Conservation (phyloP, 2,797 vertebrate species). For the Etheostoma nigrum region DNA sequence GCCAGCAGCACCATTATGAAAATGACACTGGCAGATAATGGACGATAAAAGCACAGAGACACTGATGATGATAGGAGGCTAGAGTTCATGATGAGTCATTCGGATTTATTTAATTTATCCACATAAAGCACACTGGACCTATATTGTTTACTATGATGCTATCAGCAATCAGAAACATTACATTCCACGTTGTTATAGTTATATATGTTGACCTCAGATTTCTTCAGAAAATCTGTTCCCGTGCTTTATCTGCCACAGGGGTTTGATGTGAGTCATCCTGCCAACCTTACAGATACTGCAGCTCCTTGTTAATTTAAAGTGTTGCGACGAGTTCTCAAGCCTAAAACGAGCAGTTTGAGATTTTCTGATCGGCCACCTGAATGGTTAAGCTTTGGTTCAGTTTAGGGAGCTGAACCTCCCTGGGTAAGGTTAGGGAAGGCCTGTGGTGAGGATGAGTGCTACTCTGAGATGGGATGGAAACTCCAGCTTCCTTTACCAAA, state of each 20-base stretch:
- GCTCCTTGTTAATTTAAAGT: too few relatives aligned
- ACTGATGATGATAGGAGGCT: conserved; percentile 1
- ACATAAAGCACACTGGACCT: not conserved
- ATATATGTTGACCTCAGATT: too few relatives aligned
- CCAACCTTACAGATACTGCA: not conserved
- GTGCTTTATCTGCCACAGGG: not conserved
- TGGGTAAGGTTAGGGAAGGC: too few relatives aligned
- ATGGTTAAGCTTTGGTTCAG: not conserved
- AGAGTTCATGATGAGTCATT: conserved; percentile 29
- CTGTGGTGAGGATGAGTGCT: too few relatives aligned
- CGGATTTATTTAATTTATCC: not conserved
- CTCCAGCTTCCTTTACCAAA: too few relatives aligned
- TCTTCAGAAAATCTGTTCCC: not conserved
- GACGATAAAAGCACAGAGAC: conserved; percentile 28
- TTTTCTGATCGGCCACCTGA: too few relatives aligned
- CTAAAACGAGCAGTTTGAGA: not conserved
- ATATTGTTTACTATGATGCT: too few relatives aligned
- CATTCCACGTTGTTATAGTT: not conserved
- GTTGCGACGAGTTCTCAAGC: not conserved
- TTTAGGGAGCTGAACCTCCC: too few relatives aligned
- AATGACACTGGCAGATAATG: conserved; percentile 40
- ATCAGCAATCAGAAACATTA: too few relatives aligned
- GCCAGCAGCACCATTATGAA: conserved; percentile 60
- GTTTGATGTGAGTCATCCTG: not conserved
- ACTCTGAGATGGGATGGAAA: too few relatives aligned